Base-by-base conservation (phyloP, 1,140 invertebrate genomes). In the Sycophila sp. region DNA sequence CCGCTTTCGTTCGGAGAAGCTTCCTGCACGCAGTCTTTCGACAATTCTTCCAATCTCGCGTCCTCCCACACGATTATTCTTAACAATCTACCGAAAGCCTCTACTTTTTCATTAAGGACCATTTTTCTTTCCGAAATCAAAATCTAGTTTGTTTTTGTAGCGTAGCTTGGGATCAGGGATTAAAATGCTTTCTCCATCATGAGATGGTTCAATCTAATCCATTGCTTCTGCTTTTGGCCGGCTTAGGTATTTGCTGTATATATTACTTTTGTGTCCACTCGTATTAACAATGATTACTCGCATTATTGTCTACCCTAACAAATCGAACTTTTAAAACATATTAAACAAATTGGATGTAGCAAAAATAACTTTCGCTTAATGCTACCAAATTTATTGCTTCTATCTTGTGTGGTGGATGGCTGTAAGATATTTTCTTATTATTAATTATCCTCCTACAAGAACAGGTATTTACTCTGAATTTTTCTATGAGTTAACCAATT, bases 301-400 rank as follows among this genome's bases (percentile, higher is more conserved):
- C 15, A 56, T 30, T 68, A 38, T 68, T 7, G 59, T 67, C 13
- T n/a, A 17, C 11, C 28, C 51, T 62, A 62, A 69, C 47, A 62
- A 69, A 42, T 60, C 26, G 19, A 32, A 7, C 10, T 32, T 10
- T 59, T 59, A 26, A n/a, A 13, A 28, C 2, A 26, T 51, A 26
- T 49, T 49, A 26, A 49, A 2, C n/a, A n/a, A n/a, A n/a, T n/a
- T n/a, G n/a, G n/a, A n/a, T n/a, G n/a, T n/a, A n/a, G n/a, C n/a
- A n/a, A n/a, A n/a, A n/a, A n/a, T 47, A 47, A 10, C 42, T 19
- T 1, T 24, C 4, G 4, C 4, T 40, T 47, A 62, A 30, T n/a
- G n/a, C n/a, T n/a, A n/a, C n/a, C n/a, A n/a, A n/a, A n/a, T n/a
- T n/a, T n/a, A n/a, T n/a, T n/a, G n/a, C n/a, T n/a, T n/a, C n/a